Evolutionary conservation across 2,888 invertebrate species (phyloP), one percentile per base, ranked within the genome.

Genomic region (Callyntrura sp.): DNA sequence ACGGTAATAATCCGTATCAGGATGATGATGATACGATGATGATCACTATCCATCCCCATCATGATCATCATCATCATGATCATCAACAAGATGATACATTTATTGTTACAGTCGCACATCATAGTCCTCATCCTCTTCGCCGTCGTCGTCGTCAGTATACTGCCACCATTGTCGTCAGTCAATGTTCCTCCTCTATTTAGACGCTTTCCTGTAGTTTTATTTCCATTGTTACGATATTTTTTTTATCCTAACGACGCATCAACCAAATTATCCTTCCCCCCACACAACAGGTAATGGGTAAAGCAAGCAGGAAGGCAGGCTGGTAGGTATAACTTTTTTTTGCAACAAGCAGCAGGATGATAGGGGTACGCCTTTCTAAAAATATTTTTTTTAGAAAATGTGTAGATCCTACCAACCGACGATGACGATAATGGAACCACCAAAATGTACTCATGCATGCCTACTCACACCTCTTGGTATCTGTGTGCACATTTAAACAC

Each of bases 211-310:
- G 65, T 25, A 28, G 57, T 25, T 70, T 45, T 2, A 20, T n/a
- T 73, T 73, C 23, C 73, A 73, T 73, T 73, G 73, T 73, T 73
- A 73, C 73, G 20, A 73, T 48, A 48, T 62, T 4, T 73, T 73
- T 35, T 35, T 35, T 35, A 6, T 48, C 73, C 73, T 35, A 68
- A 73, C 23, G 17, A 45, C 48, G 48, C 45, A 20, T 23, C 11
- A 0, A 57, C 57, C n/a, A 51, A n/a, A 17, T 51, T 51, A 51
- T n/a, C 5, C 11, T 51, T 51, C 14, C 17, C 14, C 57, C 35
- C 35, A 35, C 57, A 17, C 6, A n/a, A 57, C 60, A 60, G 60
- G 60, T 60, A 23, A 60, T n/a, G 55, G 62, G 62, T 62, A 62
- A 20, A 62, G 20, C 20, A 23, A 62, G 62, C 23, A 62, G 62